Evolutionary conservation across 37 sponge, comb jelly and placozoan species (phyloP).

Genomic region (Aphrocallistes beatrix): DNA sequence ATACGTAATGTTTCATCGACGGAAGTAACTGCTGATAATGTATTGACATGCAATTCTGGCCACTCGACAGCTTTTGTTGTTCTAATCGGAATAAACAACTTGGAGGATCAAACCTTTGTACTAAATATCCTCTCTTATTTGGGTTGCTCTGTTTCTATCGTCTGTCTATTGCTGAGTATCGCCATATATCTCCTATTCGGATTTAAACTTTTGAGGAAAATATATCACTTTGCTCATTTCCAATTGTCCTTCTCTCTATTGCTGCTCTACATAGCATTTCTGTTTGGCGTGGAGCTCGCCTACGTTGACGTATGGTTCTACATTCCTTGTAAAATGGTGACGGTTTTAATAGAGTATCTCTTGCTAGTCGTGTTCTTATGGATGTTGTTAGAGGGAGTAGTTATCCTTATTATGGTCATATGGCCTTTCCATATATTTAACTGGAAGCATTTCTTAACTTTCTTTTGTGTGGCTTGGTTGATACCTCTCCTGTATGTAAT

Average conservation of each 20-base stretch:
- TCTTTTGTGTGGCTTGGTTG: not conserved
- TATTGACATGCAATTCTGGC: not conserved
- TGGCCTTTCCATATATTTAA: not conserved
- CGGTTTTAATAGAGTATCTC: not conserved
- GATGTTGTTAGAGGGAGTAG: not conserved
- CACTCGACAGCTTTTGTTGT: not conserved
- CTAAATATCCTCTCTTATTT: conserved; percentile 36
- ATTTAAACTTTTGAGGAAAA: not conserved
- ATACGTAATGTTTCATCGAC: not conserved
- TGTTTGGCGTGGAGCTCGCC: not conserved
- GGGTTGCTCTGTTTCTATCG: conserved; percentile 39
- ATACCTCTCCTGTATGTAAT: not conserved
- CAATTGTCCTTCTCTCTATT: not conserved
- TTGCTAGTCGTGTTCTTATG: not conserved
- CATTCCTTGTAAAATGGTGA: not conserved
- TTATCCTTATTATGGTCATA: not conserved
- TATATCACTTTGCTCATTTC: conserved; percentile 1
- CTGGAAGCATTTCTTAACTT: not conserved
- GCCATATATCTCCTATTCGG: conserved; percentile 32
- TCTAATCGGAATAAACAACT: not conserved
- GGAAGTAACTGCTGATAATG: not conserved
- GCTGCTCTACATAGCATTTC: not conserved
- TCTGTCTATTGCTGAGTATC: conserved; percentile 39
- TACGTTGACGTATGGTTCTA: not conserved
- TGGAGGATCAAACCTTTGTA: conserved; percentile 22